phyloP scores from a whole-genome alignment of 2,113 vertebrate genomes.

The Cromileptes altivelis region DNA sequence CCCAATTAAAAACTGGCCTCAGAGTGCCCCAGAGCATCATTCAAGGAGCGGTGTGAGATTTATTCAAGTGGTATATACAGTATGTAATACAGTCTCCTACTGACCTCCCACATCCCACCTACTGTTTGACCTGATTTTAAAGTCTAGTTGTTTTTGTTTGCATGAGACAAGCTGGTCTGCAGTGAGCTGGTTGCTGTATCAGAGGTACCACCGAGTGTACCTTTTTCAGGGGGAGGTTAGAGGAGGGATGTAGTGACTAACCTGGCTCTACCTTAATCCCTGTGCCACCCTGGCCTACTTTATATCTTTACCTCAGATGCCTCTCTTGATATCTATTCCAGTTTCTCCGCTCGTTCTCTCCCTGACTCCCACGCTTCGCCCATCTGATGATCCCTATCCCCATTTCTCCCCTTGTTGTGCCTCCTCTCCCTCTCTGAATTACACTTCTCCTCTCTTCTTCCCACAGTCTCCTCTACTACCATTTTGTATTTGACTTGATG shows the following conservation, averaged over 20 bases:
- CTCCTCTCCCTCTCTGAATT: slow-evolving; percentile 4
- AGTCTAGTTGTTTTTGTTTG: slow-evolving; percentile 38
- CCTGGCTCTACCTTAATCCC: slow-evolving; percentile 41
- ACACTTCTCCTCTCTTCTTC: neutral
- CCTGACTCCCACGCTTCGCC: neutral
- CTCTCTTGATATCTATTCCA: slow-evolving; percentile 32
- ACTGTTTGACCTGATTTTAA: slow-evolving; percentile 62
- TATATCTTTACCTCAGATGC: slow-evolving; percentile 25
- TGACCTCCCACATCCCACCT: slow-evolving; percentile 44
- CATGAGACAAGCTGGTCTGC: slow-evolving; percentile 29
- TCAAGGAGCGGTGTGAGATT: slow-evolving; percentile 20
- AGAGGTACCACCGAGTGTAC: neutral
- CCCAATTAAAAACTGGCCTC: slow-evolving; percentile 31
- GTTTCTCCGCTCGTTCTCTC: neutral
- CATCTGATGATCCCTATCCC: neutral
- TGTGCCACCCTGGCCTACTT: slow-evolving; percentile 42
- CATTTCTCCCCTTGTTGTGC: neutral
- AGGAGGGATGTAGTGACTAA: slow-evolving; percentile 55
- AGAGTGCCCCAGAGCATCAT: slow-evolving; percentile 21
- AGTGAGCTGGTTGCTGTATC: slow-evolving; percentile 13
- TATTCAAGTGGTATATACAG: slow-evolving; percentile 24
- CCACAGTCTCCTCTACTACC: neutral
- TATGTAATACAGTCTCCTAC: slow-evolving; percentile 41
- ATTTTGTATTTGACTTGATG: slow-evolving; percentile 7
- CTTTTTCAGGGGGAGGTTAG: slow-evolving; percentile 30